phyloP scores from a whole-genome alignment of 2,797 vertebrate genomes.

The Ispidina lecontei region DNA sequence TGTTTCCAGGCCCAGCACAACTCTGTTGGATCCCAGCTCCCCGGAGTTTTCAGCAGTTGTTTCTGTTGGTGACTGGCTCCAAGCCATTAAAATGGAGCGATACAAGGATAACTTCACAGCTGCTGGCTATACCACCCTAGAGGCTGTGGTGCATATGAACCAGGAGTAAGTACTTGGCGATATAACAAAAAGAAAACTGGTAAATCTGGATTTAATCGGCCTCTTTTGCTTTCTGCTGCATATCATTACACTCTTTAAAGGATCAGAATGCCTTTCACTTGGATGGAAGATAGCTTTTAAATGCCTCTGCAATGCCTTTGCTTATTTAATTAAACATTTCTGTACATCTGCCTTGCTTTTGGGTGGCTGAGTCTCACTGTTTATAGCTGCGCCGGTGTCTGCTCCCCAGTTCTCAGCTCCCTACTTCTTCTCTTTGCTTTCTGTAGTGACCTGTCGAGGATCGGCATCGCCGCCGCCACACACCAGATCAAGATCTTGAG shows the following conservation, averaged over 20 bases:
- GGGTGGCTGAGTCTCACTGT: constrained; percentile 37
- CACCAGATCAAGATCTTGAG: constrained; percentile 97
- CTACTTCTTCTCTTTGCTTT: constrained; percentile 37
- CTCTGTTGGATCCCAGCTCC: constrained; percentile 91
- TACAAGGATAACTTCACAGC: constrained; percentile 97
- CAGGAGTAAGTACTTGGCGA: constrained; percentile 92
- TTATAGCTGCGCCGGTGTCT: constrained; percentile 25
- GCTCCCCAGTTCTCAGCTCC: not conserved
- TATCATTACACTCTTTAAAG: constrained; percentile 75
- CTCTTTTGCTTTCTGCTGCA: constrained; percentile 75
- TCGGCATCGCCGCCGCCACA: constrained; percentile 87
- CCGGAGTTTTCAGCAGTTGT: constrained; percentile 87
- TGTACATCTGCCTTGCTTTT: constrained; percentile 71
- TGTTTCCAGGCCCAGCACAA: constrained; percentile 86
- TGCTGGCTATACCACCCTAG: constrained; percentile 92
- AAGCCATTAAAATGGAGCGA: constrained; percentile 96
- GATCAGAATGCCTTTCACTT: constrained; percentile 77
- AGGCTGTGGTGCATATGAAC: constrained; percentile 94
- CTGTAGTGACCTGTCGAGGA: constrained; percentile 90
- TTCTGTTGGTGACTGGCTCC: constrained; percentile 95
- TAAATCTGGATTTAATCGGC: constrained; percentile 82
- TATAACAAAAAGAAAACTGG: constrained; percentile 75
- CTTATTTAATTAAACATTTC: constrained; percentile 71
- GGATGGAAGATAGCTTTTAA: constrained; percentile 59
- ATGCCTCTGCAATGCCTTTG: not conserved